Percentiles rank a stretch among this genome's conserved stretches.
These are phyloP conservation scores for Simalia tracyae DNA, from an alignment of 2,797 vertebrate genomes.

Conservation along the genomic window DNA sequence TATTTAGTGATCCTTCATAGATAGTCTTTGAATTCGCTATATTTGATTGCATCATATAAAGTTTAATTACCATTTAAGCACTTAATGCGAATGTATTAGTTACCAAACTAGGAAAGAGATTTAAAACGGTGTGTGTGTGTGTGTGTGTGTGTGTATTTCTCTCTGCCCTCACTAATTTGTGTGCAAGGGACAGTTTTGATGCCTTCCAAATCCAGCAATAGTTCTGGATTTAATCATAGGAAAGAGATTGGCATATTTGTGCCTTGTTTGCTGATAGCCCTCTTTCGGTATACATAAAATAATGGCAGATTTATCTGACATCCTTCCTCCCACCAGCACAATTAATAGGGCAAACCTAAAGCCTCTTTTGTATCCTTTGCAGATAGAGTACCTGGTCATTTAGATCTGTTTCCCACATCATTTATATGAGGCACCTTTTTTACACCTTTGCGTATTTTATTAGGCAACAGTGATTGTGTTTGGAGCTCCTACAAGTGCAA, in stretches of 20 bases:
- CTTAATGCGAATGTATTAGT: not conserved
- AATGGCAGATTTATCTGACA: not conserved
- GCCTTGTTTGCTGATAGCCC: not conserved
- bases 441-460: not conserved
- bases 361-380: not conserved
- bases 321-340: not conserved
- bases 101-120: not conserved
- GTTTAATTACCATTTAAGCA: not conserved
- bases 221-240: not conserved
- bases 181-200: not conserved
- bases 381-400: not conserved
- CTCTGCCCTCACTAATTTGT: not conserved
- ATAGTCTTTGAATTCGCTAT: not conserved
- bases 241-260: not conserved
- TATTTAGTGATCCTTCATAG: not conserved
- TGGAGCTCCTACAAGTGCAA: not conserved
- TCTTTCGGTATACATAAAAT: not conserved
- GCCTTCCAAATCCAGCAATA: not conserved
- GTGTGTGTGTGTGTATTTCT: not conserved
- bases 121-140: not conserved
- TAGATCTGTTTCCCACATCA: not conserved
- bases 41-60: not conserved
- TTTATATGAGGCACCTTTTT: not conserved
- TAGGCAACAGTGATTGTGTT: not conserved
- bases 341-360: not conserved